Base-by-base conservation (phyloP, 2,797 vertebrate species). In the Falco rusticolus region DNA sequence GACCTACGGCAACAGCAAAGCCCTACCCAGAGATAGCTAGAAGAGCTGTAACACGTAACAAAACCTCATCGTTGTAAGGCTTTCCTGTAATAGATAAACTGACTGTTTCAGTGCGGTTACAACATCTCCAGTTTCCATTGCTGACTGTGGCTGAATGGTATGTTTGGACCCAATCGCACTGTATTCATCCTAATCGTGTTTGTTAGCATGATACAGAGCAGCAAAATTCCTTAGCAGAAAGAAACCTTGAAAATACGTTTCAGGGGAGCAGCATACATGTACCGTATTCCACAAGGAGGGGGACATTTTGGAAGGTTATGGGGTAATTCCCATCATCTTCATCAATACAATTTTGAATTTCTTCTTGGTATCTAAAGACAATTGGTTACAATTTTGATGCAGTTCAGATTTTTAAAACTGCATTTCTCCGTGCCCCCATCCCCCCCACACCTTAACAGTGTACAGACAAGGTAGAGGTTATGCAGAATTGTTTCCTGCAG, bases 81-180 rank as follows among this genome's bases (percentile, higher is more conserved):
- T 90, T 93, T 71, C 43, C 63, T 74, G 59, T 20, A 31, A 25
- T 0, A 50, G 89, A 54, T 41, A 25, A 84, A 56, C 16, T 33
- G 21, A 56, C 18, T 2, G n/a, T 83, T 85, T n/a, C 24, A 0
- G 43, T 3, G 4, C 0, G 1, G 68, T 47, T 25, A 37, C 28
- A 79, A 45, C 82, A 51, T 69, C 41, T 57, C n/a, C n/a, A 13
- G 59, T 77, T 84, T 16, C 26, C 10, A 1, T 14, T 37, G 61
- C 82, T 80, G 89, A n/a, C 68, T 51, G 24, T 22, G 48, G 10
- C 29, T n/a, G 64, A 64, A 59, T 13, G n/a, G 48, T 69, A 18
- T 25, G 29, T 87, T 54, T 15, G 39, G 51, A 77, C 24, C 51
- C 1, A 0, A 24, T 41, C 72, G 21, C 24, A 0, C 24, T 24